phyloP scores from a whole-genome alignment of 2,113 vertebrate species.

The Sinocyclocheilus maitianheensis region DNA sequence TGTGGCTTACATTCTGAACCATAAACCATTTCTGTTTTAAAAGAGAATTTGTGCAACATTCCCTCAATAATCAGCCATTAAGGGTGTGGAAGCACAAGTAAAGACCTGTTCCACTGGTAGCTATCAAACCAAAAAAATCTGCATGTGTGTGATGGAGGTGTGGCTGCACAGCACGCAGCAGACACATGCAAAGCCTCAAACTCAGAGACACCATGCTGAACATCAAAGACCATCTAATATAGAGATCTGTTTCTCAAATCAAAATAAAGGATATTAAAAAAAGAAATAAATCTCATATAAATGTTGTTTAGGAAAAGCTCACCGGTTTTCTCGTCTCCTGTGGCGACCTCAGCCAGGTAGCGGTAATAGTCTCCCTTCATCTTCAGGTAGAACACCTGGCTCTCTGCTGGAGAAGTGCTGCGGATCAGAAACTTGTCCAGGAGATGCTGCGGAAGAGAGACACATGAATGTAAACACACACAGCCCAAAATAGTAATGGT shows the following conservation, averaged over 20 bases:
- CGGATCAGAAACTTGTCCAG: slow-evolving; percentile 70
- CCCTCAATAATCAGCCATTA: slow-evolving; percentile 25
- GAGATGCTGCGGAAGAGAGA: slow-evolving; percentile 63
- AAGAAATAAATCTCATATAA: background rate
- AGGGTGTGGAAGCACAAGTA: slow-evolving; percentile 52
- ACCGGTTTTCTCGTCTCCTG: slow-evolving; percentile 86
- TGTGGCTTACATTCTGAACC: background rate
- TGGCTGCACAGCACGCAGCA: background rate
- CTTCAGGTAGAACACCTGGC: slow-evolving; percentile 98
- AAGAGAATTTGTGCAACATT: slow-evolving; percentile 19
- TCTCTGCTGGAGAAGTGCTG: slow-evolving; percentile 71
- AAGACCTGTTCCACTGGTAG: slow-evolving; percentile 39
- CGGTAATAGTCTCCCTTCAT: slow-evolving; percentile 99
- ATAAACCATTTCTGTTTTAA: background rate
- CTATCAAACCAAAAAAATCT: background rate
- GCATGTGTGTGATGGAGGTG: background rate
- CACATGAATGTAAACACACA: slow-evolving; percentile 1
- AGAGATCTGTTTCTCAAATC: background rate
- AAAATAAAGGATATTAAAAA: background rate
- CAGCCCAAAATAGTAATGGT: background rate
- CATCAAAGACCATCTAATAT: background rate
- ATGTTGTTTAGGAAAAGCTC: slow-evolving; percentile 52
- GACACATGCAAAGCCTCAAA: background rate
- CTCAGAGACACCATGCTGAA: background rate
- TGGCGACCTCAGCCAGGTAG: slow-evolving; percentile 94